Percentiles rank a stretch among this genome's conserved stretches.
Evolutionary conservation across 2,888 invertebrate species (phyloP).

Genomic region (Embidobia sp.): DNA sequence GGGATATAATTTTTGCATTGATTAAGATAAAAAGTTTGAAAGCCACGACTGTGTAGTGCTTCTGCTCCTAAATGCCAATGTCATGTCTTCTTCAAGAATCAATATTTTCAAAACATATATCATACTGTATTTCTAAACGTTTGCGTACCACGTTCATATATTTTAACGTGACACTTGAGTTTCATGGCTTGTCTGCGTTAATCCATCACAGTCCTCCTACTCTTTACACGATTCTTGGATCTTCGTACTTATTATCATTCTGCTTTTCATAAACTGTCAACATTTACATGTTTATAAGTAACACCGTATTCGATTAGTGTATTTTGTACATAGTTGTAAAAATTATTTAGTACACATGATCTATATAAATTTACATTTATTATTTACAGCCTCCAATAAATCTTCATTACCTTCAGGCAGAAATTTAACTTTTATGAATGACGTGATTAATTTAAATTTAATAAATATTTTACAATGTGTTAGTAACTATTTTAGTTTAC

Average conservation of each 20-base stretch:
- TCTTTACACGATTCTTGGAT: conserved; percentile 63
- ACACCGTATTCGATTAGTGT: neutral
- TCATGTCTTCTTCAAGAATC: conserved; percentile 45
- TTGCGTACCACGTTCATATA: conserved; percentile 49
- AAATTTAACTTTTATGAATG: neutral
- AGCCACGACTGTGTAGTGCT: conserved; percentile 16
- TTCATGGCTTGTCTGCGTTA: conserved; percentile 70
- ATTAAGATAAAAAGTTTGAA: neutral
- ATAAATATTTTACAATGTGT: too few species aligned
- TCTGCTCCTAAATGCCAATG: conserved; percentile 26
- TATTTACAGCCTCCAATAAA: too few species aligned
- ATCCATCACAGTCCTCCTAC: conserved; percentile 75
- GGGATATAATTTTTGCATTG: neutral
- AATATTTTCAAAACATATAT: conserved; percentile 58
- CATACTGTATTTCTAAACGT: conserved; percentile 55
- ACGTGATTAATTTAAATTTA: too few species aligned
- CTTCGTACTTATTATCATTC: conserved; percentile 67
- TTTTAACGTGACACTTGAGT: conserved; percentile 61
- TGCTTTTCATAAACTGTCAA: conserved; percentile 71
- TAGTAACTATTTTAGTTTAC: too few species aligned
- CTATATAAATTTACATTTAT: too few species aligned
- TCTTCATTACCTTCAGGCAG: too few species aligned
- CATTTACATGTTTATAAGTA: conserved; percentile 76
- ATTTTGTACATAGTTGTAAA: too few species aligned
- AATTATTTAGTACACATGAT: too few species aligned